phyloP scores from a whole-genome alignment of 2,797 vertebrate species.

The Graptemys geographica region DNA sequence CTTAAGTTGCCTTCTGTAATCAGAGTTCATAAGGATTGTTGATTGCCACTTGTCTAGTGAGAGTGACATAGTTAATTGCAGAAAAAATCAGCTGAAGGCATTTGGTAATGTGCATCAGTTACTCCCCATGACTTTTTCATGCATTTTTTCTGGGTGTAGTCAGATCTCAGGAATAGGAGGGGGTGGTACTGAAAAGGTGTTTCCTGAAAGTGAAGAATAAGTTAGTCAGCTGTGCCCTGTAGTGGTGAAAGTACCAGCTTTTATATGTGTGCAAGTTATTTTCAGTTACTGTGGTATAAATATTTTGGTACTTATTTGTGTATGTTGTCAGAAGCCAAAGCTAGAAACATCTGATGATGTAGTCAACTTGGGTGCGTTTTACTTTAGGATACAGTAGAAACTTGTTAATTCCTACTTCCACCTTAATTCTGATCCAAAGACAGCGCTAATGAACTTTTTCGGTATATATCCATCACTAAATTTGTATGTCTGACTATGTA shows the following conservation, averaged over 20 bases:
- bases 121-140: background rate
- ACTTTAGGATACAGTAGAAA: background rate
- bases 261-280: background rate
- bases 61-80: background rate
- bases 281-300: background rate
- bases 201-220: background rate
- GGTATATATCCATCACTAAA: background rate
- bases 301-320: constrained; percentile 1
- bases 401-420: background rate
- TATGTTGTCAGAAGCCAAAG: background rate
- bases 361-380: background rate
- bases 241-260: background rate
- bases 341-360: background rate
- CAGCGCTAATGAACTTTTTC: background rate
- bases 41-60: background rate
- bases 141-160: background rate
- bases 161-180: background rate
- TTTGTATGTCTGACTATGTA: background rate
- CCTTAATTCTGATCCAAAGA: background rate
- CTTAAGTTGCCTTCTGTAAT: constrained; percentile 3
- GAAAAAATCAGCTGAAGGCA: background rate
- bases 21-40: background rate
- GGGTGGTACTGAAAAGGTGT: background rate
- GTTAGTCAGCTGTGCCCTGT: background rate
- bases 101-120: background rate